Conservation (phyloP, 1,140 invertebrate species). For the Elysia chlorotica region DNA sequence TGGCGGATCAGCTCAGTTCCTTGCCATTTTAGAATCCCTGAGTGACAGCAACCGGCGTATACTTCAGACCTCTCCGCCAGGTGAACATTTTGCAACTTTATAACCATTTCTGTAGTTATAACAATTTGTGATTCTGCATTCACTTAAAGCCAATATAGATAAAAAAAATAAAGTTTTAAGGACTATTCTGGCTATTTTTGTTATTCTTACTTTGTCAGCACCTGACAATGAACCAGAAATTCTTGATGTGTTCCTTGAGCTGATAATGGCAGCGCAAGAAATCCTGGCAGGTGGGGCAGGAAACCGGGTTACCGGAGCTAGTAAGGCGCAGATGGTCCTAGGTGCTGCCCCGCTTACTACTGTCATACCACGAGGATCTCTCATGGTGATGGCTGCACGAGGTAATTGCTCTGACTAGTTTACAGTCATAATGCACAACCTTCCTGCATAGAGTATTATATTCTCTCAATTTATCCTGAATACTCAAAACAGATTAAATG, state of each 20-base stretch:
- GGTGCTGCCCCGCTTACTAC: constrained; percentile 37
- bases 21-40: constrained; percentile 58
- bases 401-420: too few relatives aligned
- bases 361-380: constrained; percentile 30
- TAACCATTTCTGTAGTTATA: too few relatives aligned
- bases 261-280: constrained; percentile 61
- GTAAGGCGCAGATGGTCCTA: constrained; percentile 40
- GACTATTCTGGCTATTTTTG: too few relatives aligned
- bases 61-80: constrained; percentile 51
- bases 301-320: constrained; percentile 25
- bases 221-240: constrained; percentile 60
- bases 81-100: too few relatives aligned
- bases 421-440: too few relatives aligned
- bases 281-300: constrained; percentile 57
- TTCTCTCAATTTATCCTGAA: too few relatives aligned
- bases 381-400: constrained; percentile 52
- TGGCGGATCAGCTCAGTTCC: constrained; percentile 58
- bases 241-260: constrained; percentile 59
- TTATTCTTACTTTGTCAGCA: too few relatives aligned
- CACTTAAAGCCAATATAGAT: too few relatives aligned
- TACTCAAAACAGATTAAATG: too few relatives aligned
- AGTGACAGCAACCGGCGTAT: constrained; percentile 57
- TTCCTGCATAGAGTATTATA: too few relatives aligned
- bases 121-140: too few relatives aligned
- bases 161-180: too few relatives aligned